A percentile compares a stretch with the other conserved stretches of the same genome.
phyloP scores from a whole-genome alignment of 2,888 invertebrate species.

The Lochmaea crataegi region DNA sequence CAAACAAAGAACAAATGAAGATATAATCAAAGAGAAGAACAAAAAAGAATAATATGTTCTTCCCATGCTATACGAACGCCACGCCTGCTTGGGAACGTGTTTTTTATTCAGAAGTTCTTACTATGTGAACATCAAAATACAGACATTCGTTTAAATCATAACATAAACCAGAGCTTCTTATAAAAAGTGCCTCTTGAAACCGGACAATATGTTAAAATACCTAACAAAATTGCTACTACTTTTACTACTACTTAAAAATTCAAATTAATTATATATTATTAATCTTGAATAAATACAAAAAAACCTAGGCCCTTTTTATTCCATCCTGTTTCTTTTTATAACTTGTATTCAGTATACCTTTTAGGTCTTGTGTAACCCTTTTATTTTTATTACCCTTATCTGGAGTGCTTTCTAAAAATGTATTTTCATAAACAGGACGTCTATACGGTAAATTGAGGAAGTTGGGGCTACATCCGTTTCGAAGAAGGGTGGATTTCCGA shows the following conservation, averaged over 20 bases:
- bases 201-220: neutral
- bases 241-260: too few species aligned
- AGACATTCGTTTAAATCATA: slow-evolving; percentile 23
- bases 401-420: slow-evolving; percentile 30
- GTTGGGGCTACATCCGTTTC: slow-evolving; percentile 28
- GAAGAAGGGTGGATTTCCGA: slow-evolving; percentile 21
- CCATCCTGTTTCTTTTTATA: slow-evolving; percentile 19
- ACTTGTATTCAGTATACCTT: slow-evolving; percentile 3
- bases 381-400: slow-evolving; percentile 24
- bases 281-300: neutral
- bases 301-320: neutral
- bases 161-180: slow-evolving; percentile 16
- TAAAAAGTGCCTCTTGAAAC: slow-evolving; percentile 20
- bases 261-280: too few species aligned
- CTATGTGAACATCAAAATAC: slow-evolving; percentile 21
- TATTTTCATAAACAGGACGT: slow-evolving; percentile 33
- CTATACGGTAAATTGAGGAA: slow-evolving; percentile 29
- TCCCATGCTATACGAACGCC: slow-evolving; percentile 7
- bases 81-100: slow-evolving; percentile 25
- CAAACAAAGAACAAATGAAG: slow-evolving; percentile 9
- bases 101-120: slow-evolving; percentile 20
- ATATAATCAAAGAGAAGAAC: neutral
- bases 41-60: slow-evolving; percentile 4
- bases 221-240: neutral
- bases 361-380: slow-evolving; percentile 20